Evolutionary conservation across 1,140 invertebrate species (phyloP).

Genomic region (Drosophila navojoa): DNA sequence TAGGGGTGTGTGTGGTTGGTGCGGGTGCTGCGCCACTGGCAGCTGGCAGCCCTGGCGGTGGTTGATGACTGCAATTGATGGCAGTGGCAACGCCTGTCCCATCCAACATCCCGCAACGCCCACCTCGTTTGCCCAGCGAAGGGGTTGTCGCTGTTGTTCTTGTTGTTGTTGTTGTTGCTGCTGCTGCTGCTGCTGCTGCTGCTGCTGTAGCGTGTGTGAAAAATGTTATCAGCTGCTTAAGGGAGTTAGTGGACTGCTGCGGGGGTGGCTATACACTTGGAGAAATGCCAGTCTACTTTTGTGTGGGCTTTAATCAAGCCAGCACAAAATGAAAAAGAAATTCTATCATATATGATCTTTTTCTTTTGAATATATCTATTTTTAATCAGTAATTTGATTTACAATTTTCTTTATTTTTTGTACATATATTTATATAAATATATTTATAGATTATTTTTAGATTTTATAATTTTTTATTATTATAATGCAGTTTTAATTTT

Average conservation of each 20-base stretch:
- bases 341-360: too few species aligned
- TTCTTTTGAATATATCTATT: too few species aligned
- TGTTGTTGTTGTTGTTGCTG: slow-evolving; percentile 25
- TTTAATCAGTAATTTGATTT: too few species aligned
- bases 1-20: neutral
- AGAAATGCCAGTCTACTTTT: neutral
- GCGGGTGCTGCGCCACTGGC: slow-evolving; percentile 35
- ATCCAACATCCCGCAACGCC: slow-evolving; percentile 36
- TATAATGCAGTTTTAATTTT: too few species aligned
- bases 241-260: neutral
- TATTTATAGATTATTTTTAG: too few species aligned
- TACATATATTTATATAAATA: too few species aligned
- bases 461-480: too few species aligned
- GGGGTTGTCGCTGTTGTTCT: slow-evolving; percentile 57
- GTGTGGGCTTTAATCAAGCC: too few species aligned
- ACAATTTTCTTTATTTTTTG: too few species aligned
- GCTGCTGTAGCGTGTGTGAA: slow-evolving; percentile 51
- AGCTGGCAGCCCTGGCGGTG: slow-evolving; percentile 59
- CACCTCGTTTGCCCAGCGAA: slow-evolving; percentile 62
- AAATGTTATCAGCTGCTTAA: slow-evolving; percentile 72
- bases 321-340: too few species aligned
- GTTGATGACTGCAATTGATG: slow-evolving; percentile 82
- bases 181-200: slow-evolving; percentile 32
- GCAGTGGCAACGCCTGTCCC: slow-evolving; percentile 46
- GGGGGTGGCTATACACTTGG: slow-evolving; percentile 1